Conservation (phyloP, 2,797 vertebrate genomes). For the Neostethus bicornis region DNA sequence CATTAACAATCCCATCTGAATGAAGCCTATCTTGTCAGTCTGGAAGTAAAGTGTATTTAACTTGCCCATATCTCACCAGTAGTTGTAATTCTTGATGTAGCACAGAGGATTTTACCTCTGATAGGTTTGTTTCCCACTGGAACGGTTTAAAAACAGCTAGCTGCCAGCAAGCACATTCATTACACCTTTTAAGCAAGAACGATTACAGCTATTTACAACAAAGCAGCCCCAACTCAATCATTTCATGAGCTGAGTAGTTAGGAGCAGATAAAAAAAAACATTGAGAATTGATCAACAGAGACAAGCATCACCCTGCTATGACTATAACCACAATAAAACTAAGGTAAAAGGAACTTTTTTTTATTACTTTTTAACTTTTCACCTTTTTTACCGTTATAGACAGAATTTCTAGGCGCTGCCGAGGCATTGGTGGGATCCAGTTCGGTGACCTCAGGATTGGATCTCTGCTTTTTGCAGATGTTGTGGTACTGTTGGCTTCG, state of each 20-base stretch:
- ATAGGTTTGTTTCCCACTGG: slow-evolving; percentile 70
- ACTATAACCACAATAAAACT: slow-evolving; percentile 66
- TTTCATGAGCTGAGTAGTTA: slow-evolving; percentile 63
- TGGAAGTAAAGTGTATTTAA: slow-evolving; percentile 57
- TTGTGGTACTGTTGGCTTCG: no score
- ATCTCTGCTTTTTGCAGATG: no score
- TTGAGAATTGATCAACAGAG: slow-evolving; percentile 61
- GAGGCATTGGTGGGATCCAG: no score
- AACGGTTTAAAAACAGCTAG: slow-evolving; percentile 68
- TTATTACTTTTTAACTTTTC: no score
- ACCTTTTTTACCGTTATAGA: no score
- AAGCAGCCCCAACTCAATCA: slow-evolving; percentile 76
- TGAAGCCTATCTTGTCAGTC: slow-evolving; percentile 24
- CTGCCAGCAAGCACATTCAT: slow-evolving; percentile 73
- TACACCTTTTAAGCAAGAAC: slow-evolving; percentile 78
- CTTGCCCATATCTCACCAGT: slow-evolving; percentile 50
- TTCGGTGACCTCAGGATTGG: no score
- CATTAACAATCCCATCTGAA: slow-evolving; percentile 15
- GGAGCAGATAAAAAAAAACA: slow-evolving; percentile 60
- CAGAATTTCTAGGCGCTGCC: no score
- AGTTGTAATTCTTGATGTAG: slow-evolving; percentile 58
- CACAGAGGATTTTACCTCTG: slow-evolving; percentile 50
- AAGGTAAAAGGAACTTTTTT: no score
- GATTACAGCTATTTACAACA: slow-evolving; percentile 79
- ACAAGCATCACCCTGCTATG: slow-evolving; percentile 28